phyloP scores from a whole-genome alignment of 2,888 invertebrate genomes.

The Embidobia sp. region DNA sequence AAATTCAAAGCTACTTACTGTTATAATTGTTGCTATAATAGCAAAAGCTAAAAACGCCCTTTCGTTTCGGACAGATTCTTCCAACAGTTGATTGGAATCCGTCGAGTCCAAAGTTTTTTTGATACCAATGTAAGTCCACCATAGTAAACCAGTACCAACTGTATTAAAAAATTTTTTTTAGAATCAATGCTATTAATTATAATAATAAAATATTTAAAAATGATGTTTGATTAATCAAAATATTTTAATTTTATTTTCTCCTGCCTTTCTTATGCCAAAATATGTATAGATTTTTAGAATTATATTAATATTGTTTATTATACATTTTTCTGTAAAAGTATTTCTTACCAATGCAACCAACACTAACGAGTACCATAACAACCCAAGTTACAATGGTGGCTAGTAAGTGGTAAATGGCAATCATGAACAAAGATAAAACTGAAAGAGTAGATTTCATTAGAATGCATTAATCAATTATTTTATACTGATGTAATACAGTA shows the following conservation, averaged over 20 bases:
- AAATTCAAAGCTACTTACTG: constrained; percentile 86
- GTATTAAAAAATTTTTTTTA: constrained; percentile 6
- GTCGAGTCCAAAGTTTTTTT: constrained; percentile 85
- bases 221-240: too few relatives aligned
- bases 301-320: neutral
- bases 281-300: too few relatives aligned
- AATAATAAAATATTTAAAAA: too few relatives aligned
- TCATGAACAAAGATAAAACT: constrained; percentile 92
- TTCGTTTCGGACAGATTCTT: constrained; percentile 93
- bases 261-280: too few relatives aligned
- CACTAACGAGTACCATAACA: constrained; percentile 44
- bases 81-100: constrained; percentile 83
- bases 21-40: constrained; percentile 92
- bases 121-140: constrained; percentile 94
- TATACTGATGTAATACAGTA: too few relatives aligned
- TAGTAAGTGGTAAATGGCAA: constrained; percentile 85
- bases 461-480: too few relatives aligned
- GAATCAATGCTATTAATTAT: constrained; percentile 14
- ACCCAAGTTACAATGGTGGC: constrained; percentile 51
- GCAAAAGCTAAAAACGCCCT: constrained; percentile 92
- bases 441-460: too few relatives aligned
- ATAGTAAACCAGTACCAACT: constrained; percentile 89
- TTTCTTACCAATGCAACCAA: constrained; percentile 86
- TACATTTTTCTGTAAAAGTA: neutral
- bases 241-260: too few relatives aligned